phyloP scores from a whole-genome alignment of 2,888 invertebrate species.

The Myathropa florea region DNA sequence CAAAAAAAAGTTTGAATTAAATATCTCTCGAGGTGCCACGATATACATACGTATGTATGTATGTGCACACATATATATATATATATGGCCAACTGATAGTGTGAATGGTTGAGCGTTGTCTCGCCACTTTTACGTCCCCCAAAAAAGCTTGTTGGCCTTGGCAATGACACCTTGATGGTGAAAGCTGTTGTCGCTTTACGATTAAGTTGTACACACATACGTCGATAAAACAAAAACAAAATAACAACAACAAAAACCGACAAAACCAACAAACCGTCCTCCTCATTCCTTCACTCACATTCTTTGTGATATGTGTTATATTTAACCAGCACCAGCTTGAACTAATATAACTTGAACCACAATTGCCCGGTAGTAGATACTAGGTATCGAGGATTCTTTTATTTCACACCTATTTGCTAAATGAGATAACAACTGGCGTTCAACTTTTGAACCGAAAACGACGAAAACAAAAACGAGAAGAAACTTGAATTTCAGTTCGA shows the following conservation, averaged over 20 bases:
- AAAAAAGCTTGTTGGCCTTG: slow-evolving; percentile 70
- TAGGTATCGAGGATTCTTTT: slow-evolving; percentile 3
- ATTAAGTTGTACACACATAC: slow-evolving; percentile 59
- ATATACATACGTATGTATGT: not conserved
- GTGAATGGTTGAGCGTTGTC: slow-evolving; percentile 53
- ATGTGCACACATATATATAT: not conserved
- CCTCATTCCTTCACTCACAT: slow-evolving; percentile 20
- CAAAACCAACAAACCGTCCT: slow-evolving; percentile 18
- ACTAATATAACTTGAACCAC: not conserved
- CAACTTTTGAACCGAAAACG: slow-evolving; percentile 15
- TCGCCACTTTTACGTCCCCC: slow-evolving; percentile 46
- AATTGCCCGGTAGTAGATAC: not conserved
- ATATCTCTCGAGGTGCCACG: slow-evolving; percentile 18
- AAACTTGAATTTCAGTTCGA: slow-evolving; percentile 23
- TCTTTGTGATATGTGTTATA: not conserved
- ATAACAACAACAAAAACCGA: slow-evolving; percentile 30
- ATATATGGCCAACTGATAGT: slow-evolving; percentile 28
- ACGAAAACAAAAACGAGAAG: not conserved
- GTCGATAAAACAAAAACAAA: slow-evolving; percentile 30
- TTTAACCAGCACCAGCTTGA: not conserved
- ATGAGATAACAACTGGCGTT: slow-evolving; percentile 27
- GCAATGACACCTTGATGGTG: slow-evolving; percentile 70
- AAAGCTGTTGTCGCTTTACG: slow-evolving; percentile 69
- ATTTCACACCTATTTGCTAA: slow-evolving; percentile 30
- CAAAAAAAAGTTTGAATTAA: slow-evolving; percentile 36